Percentiles rank a stretch among this genome's conserved stretches.
Conservation (phyloP, 2,797 vertebrate genomes). For the Tenualosa thibaudeaui region DNA sequence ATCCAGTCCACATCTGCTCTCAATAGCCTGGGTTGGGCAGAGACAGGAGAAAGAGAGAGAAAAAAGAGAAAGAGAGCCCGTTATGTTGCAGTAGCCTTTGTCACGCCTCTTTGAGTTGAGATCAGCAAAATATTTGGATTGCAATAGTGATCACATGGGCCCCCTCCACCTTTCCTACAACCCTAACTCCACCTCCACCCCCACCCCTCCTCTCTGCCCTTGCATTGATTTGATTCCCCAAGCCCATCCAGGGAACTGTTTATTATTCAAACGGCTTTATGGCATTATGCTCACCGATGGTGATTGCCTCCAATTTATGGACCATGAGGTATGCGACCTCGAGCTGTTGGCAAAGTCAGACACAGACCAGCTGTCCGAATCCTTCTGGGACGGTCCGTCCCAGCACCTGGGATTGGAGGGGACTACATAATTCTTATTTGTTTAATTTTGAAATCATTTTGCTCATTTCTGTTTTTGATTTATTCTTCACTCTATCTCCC, state of each 20-base stretch:
- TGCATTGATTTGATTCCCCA: background rate
- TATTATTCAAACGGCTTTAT: constrained; percentile 9
- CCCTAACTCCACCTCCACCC: background rate
- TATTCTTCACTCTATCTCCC: background rate
- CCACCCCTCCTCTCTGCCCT: background rate
- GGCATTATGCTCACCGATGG: background rate
- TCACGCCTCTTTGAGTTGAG: constrained; percentile 50
- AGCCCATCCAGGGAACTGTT: background rate
- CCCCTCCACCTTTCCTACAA: background rate
- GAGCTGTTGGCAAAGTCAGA: background rate
- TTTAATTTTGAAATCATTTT: background rate
- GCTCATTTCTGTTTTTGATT: background rate
- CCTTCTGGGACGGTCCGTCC: background rate
- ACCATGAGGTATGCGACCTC: constrained; percentile 12
- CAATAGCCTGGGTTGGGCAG: background rate
- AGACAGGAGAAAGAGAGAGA: background rate
- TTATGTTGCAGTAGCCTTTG: constrained; percentile 53
- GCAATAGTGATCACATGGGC: constrained; percentile 65
- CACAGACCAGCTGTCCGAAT: background rate
- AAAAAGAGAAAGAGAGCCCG: background rate
- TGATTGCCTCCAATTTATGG: constrained; percentile 22
- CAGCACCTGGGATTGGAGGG: background rate
- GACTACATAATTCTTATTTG: background rate
- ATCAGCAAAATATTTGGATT: background rate
- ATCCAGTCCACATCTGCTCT: constrained; percentile 17